Percentiles rank a stretch among this genome's conserved stretches.
Evolutionary conservation across 1,140 invertebrate species (phyloP).

Genomic region (Drosophila novamexicana): DNA sequence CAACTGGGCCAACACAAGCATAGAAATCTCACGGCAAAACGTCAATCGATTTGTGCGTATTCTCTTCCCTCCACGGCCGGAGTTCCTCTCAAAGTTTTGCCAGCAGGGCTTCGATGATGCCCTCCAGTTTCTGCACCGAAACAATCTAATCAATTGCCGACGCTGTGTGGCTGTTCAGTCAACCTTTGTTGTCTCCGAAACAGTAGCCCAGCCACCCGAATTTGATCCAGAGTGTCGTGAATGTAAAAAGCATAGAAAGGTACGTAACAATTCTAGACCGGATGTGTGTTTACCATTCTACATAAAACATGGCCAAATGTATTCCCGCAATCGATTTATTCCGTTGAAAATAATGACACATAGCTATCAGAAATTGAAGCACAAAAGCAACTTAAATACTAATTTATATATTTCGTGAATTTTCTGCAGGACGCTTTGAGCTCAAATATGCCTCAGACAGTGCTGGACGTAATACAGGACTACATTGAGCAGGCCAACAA

Average conservation of each 20-base stretch:
- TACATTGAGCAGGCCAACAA: slow-evolving; percentile 96
- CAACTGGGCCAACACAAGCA: slow-evolving; percentile 97
- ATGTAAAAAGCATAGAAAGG: slow-evolving; percentile 93
- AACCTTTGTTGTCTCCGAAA: slow-evolving; percentile 91
- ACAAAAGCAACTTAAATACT: no score
- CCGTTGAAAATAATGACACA: no score
- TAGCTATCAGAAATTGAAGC: no score
- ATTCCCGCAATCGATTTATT: no score
- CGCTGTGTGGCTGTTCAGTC: slow-evolving; percentile 93
- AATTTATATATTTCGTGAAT: neutral
- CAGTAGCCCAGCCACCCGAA: slow-evolving; percentile 86
- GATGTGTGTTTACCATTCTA: no score
- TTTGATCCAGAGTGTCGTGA: slow-evolving; percentile 93
- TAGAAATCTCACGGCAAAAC: slow-evolving; percentile 96
- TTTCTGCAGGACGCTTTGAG: slow-evolving; percentile 88
- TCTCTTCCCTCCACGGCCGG: slow-evolving; percentile 97
- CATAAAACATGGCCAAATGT: no score
- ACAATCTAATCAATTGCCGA: slow-evolving; percentile 95
- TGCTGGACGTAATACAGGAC: slow-evolving; percentile 94
- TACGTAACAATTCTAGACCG: neutral
- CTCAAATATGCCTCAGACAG: slow-evolving; percentile 93
- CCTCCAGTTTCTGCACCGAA: slow-evolving; percentile 94
- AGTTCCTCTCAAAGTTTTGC: slow-evolving; percentile 97
- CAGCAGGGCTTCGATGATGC: slow-evolving; percentile 99
- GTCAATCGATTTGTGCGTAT: slow-evolving; percentile 96